Percentiles rank a stretch among this genome's conserved stretches.
Conservation (phyloP, 2,797 vertebrate genomes). For the Hapalemur alaotrensis region DNA sequence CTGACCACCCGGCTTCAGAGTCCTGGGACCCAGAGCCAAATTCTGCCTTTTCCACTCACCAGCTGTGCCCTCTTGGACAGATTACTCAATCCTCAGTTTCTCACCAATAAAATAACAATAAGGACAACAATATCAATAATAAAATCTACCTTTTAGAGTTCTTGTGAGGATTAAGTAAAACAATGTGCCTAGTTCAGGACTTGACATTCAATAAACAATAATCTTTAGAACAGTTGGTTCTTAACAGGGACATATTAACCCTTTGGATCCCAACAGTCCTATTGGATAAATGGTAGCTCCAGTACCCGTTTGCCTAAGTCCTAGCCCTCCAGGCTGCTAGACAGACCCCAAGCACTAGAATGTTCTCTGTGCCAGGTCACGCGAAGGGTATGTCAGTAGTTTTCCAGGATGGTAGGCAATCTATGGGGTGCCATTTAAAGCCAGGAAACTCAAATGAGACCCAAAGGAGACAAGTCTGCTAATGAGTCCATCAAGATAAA, state of each 20-base stretch:
- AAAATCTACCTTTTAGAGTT: neutral
- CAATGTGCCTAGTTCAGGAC: neutral
- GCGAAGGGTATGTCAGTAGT: constrained; percentile 40
- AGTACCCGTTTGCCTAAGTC: neutral
- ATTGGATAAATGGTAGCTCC: neutral
- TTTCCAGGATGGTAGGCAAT: constrained; percentile 60
- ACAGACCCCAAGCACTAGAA: constrained; percentile 10
- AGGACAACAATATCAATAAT: neutral
- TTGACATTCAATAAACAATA: neutral
- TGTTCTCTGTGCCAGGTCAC: constrained; percentile 43
- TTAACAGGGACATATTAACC: neutral
- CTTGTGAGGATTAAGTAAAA: neutral
- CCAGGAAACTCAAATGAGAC: constrained; percentile 74
- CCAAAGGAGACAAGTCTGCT: constrained; percentile 76
- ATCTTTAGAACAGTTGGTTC: neutral
- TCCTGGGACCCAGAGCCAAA: neutral
- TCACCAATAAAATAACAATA: neutral
- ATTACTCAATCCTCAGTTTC: neutral
- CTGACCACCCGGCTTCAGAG: neutral
- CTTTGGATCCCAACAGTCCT: neutral
- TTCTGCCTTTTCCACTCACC: neutral
- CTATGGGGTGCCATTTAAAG: constrained; percentile 78
- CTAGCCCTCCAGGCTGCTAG: neutral
- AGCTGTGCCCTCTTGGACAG: neutral
- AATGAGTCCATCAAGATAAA: constrained; percentile 79